phyloP scores from a whole-genome alignment of 1,140 invertebrate species.

The Oedothorax gibbosus region DNA sequence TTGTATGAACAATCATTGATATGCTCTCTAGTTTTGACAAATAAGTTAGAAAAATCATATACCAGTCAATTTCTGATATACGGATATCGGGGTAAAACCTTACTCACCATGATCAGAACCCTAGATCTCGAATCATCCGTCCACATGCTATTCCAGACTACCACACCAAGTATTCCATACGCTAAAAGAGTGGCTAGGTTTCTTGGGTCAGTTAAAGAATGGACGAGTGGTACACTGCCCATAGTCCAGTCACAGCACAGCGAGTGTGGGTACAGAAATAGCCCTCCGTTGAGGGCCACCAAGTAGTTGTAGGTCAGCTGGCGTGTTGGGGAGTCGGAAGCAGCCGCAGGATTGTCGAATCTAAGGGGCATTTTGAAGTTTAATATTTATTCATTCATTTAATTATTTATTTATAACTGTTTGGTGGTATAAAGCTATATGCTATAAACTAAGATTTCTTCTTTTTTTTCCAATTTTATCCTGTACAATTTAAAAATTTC shows the following conservation, averaged over 20 bases:
- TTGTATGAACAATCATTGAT: no score
- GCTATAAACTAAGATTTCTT: no score
- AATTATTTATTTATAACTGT: no score
- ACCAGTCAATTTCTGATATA: no score
- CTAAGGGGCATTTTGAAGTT: slow-evolving; percentile 70
- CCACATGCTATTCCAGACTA: slow-evolving; percentile 53
- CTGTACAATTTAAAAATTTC: no score
- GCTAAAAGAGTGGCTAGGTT: slow-evolving; percentile 85
- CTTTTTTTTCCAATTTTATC: no score
- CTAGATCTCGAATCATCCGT: slow-evolving; percentile 26
- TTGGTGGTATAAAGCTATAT: no score
- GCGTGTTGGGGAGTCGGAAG: slow-evolving; percentile 79
- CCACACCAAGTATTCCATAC: slow-evolving; percentile 74
- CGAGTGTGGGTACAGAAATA: slow-evolving; percentile 87
- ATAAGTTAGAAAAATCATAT: no score
- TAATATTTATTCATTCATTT: no score
- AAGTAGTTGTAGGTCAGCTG: slow-evolving; percentile 91
- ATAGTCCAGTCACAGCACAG: slow-evolving; percentile 94
- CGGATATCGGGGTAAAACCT: no score
- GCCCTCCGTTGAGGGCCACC: slow-evolving; percentile 88
- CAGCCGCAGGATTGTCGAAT: slow-evolving; percentile 93
- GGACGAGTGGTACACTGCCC: slow-evolving; percentile 91
- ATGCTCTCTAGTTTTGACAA: no score
- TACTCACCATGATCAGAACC: slow-evolving; percentile 32
- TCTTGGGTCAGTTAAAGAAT: slow-evolving; percentile 81